Base-by-base conservation (phyloP, 2,113 vertebrate genomes). In the Chamaea fasciata region DNA sequence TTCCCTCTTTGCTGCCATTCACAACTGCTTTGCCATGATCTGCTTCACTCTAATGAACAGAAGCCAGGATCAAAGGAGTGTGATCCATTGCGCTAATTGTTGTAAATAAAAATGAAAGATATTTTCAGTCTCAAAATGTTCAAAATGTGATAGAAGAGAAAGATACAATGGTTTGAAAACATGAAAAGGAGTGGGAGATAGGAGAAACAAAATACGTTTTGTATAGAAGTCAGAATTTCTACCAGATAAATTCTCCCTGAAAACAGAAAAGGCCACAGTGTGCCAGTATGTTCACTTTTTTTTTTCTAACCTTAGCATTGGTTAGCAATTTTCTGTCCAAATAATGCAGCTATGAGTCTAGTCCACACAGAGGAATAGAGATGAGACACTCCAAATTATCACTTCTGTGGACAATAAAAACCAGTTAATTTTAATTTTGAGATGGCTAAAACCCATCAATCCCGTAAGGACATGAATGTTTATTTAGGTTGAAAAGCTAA, bases 401-500 rank as follows among this genome's bases (percentile, higher is more conserved):
- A 64, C 13, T 84, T 75, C 16, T 76, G 23, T 63, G 41, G 5
- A 16, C 23, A 42, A 85, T 56, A 87, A 42, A 80, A 76, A 77
- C 44, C 70, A 31, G 2, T 49, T 63, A 7, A 49, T 63, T 93
- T 91, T 49, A 69, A 82, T 94, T 91, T 56, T 89, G 37, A 53
- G 41, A 41, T 27, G 12, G n/a, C 13, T 47, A 13, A 50, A 80
- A 88, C 6, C 83, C 11, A 83, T 33, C 23, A 80, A 13, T 33
- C 30, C 47, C 27, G 44, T n/a, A 33, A 88, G 55, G 7, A 59
- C 6, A 42, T 50, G 5, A 17, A 62, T 77, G 22, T 24, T 83
- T 81, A 33, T 83, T 88, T 33, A 47, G 27, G 18, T 73, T n/a
- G 30, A 85, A 89, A 95, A 84, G n/a, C 10, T 89, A 88, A 83